Evolutionary conservation across 2,113 vertebrate genomes (phyloP), one percentile per base, ranked within the genome.

Genomic region (Turnix velox): DNA sequence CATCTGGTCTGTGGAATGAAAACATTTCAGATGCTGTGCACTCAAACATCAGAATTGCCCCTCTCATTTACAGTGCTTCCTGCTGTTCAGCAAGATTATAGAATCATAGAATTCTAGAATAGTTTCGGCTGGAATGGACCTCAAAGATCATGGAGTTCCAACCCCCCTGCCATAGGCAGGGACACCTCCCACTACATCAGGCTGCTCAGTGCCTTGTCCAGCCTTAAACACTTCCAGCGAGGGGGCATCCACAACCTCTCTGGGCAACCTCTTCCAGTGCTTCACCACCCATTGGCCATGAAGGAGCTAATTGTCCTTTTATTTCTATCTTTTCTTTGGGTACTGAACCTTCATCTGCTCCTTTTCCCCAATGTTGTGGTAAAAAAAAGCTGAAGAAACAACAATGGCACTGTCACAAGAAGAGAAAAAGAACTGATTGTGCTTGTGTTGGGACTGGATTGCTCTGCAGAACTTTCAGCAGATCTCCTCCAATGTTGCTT

Each of bases 1-100:
- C 75, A 88, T 42, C 88, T 88, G 65, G 72, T 92, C 79, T 67
- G 65, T 48, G 65, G 72, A 65, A 93, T 81, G 92, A 94, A 94
- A 90, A 88, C n/a, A 68, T 37, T 48, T 75, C 79, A 66, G 45
- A 89, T 28, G 30, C 23, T 45, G 27, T 55, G 55, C 24, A 66
- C 30, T 77, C 80, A 75, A 77, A 66, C 42, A 84, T 59, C 68
- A 84, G 73, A 93, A 92, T 8, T 84, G 66, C 42, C 72, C 63
- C 31, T 80, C 59, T 77, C 63, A 62, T 76, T 92, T 74, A 20
- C n/a, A 40, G 30, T 14, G 61, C 31, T 80, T 58, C 61, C 58
- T 62, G 84, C 54, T 76, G 37, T 59, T 82, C 62, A 79, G 52
- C 42, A 82, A 81, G 61, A 82, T 65, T 74, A 62, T n/a, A n/a